Evolutionary conservation across 2,113 vertebrate species (phyloP).

Genomic region (Phrynosoma blainvillii): DNA sequence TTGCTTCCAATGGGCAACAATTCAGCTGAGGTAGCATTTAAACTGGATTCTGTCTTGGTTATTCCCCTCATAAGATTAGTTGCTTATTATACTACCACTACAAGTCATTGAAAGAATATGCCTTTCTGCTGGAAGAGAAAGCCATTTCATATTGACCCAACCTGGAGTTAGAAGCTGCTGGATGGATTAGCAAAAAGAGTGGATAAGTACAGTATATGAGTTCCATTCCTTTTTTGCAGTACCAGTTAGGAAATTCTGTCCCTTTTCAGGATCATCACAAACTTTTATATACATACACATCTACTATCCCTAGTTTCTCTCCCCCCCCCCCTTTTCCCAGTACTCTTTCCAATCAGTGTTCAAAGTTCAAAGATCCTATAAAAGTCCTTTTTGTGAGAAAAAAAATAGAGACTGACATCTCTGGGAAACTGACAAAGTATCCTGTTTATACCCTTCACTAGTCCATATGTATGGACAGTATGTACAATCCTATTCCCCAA

Average conservation of each 20-base stretch:
- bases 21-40: background rate
- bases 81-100: background rate
- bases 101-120: background rate
- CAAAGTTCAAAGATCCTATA: background rate
- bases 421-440: background rate
- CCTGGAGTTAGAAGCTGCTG: background rate
- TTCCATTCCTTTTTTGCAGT: background rate
- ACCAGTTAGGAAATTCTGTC: background rate
- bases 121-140: background rate
- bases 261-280: background rate
- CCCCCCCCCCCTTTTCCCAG: background rate
- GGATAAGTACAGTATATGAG: background rate
- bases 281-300: background rate
- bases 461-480: background rate
- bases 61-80: background rate
- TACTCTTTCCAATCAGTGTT: background rate
- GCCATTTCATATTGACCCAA: background rate
- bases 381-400: too few relatives aligned
- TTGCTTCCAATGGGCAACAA: background rate
- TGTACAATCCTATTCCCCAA: background rate
- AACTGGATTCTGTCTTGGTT: background rate
- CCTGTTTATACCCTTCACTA: background rate
- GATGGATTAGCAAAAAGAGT: background rate
- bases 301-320: background rate
- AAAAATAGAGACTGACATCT: background rate